Evolutionary conservation across 1,140 invertebrate genomes (phyloP).

Genomic region (Caenorhabditis brenneri): DNA sequence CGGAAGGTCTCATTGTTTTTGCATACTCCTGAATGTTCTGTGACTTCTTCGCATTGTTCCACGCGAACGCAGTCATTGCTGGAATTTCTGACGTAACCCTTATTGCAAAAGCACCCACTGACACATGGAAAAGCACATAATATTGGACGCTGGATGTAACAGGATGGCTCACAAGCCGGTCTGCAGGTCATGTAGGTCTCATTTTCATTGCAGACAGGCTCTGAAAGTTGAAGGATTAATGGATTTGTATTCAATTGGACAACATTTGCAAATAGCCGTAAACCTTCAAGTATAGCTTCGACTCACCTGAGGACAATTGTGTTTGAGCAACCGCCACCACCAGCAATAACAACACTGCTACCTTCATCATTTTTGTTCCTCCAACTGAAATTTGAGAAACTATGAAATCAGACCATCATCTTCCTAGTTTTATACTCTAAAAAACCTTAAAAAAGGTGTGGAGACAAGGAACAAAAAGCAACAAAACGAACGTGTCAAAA

Average conservation of each 20-base stretch:
- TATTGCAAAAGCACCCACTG: conserved; percentile 17
- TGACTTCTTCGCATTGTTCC: background rate
- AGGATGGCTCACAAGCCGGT: conserved; percentile 45
- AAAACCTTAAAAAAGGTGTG: background rate
- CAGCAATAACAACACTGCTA: background rate
- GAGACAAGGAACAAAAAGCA: no score
- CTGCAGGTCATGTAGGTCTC: conserved; percentile 7
- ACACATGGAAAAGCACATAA: conserved; percentile 40
- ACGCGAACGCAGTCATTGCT: background rate
- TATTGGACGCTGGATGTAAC: background rate
- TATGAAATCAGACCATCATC: background rate
- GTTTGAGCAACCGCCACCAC: background rate
- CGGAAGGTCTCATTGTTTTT: background rate
- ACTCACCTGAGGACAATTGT: background rate
- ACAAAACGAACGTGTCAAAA: background rate
- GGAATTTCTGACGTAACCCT: conserved; percentile 20
- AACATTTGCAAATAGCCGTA: no score
- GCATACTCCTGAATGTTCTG: no score
- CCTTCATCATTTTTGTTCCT: background rate
- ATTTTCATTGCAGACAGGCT: background rate
- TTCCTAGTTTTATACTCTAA: background rate
- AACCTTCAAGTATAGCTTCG: no score
- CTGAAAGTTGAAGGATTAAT: background rate
- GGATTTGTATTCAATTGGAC: no score
- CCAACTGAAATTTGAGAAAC: background rate